These are phyloP conservation scores for Rousettus leschenaultii DNA, from an alignment of 2,113 vertebrate genomes.

Conservation along the genomic window DNA sequence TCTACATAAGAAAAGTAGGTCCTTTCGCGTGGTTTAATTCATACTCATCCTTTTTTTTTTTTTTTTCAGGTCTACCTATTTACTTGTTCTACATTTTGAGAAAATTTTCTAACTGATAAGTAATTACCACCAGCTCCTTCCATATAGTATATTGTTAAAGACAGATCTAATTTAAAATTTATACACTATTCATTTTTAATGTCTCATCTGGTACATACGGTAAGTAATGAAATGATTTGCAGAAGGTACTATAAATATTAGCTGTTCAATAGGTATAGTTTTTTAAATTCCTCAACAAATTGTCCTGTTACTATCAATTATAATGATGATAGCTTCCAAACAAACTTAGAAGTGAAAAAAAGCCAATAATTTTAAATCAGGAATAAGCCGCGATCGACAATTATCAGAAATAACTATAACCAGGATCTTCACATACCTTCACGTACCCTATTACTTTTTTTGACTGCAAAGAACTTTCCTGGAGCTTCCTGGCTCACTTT, in stretches of 20 bases:
- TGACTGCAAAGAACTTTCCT: neutral
- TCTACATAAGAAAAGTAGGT: neutral
- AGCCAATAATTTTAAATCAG: neutral
- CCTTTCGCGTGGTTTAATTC: neutral
- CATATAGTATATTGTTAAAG: neutral
- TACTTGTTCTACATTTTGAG: neutral
- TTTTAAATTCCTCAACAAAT: neutral
- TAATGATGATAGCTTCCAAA: neutral
- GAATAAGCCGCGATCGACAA: neutral
- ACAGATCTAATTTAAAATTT: neutral
- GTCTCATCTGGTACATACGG: neutral
- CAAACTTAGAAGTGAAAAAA: slow-evolving; percentile 11
- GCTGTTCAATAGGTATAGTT: neutral
- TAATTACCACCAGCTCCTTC: neutral
- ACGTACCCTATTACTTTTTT: neutral
- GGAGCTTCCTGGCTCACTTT: neutral
- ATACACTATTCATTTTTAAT: neutral
- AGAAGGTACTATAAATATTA: neutral
- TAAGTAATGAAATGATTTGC: neutral
- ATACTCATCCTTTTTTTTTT: neutral
- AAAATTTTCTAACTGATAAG: neutral
- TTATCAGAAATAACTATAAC: neutral
- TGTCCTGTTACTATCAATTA: neutral
- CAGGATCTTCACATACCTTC: neutral
- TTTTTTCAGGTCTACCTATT: neutral